Base-by-base conservation (phyloP, 2,888 invertebrate genomes). In the Crioceris asparagi region DNA sequence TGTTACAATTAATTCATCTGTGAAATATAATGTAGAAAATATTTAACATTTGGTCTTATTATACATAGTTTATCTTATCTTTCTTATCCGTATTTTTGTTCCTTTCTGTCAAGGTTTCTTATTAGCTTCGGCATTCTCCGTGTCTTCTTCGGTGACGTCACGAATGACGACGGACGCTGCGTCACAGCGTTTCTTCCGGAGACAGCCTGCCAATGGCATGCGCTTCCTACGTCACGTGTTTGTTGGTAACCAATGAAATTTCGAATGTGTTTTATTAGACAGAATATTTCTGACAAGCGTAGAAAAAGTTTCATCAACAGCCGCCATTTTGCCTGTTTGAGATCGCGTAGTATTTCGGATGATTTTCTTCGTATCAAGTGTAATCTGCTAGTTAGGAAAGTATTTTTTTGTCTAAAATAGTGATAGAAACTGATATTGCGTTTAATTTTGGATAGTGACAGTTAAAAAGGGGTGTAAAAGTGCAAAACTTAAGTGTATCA, bases 221-320 rank as follows among this genome's bases (percentile, higher is more conserved):
- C 33, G 35, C 34, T 38, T 26, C 32, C 39, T 34, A 29, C 41
- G 56, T 69, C 73, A 74, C 69, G 66, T 74, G 74, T 54, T 26
- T 41, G n/a, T 1, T 27, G 41, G 40, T 43, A 43, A 43, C 70
- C 70, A 70, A 70, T 70, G 49, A 48, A 48, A 51, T 40, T 11
- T 36, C 43, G 44, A 50, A 55, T 57, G 60, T 64, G 57, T 56
- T 54, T 61, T 64, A 61, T 60, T 68, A 67, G 64, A 66, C 67
- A 68, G 68, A 69, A 70, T 70, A 74, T 72, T 80, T 82, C 79
- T 85, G 85, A 85, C 85, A 85, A 85, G 85, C 84, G 83, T 83
- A 83, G 80, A 83, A 85, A 84, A 86, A 85, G 79, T 85, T 83
- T 83, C 83, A 83, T 83, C 84, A 84, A 83, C 82, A 83, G 84